Evolutionary conservation across 2,797 vertebrate genomes (phyloP).

Genomic region (Peromyscus eremicus): DNA sequence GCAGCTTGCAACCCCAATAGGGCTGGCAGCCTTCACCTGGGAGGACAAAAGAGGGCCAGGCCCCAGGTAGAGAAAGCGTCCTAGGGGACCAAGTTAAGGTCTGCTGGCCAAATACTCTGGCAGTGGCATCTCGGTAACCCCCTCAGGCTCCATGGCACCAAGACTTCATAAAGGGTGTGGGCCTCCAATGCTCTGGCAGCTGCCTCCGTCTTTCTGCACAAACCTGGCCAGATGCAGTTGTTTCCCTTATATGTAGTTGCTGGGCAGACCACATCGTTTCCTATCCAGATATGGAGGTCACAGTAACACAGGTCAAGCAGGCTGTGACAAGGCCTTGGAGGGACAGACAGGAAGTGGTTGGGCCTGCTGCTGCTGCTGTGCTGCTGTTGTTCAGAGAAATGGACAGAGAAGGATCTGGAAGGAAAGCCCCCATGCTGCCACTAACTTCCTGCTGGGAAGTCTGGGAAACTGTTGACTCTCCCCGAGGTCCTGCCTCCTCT

Average conservation of each 20-base stretch:
- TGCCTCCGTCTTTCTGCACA: not conserved
- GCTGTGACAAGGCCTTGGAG: not conserved
- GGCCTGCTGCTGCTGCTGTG: not conserved
- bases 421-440: not conserved
- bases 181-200: no score
- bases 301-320: not conserved
- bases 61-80: not conserved
- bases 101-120: not conserved
- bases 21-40: no score
- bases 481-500: not conserved
- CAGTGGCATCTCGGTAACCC: not conserved
- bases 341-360: not conserved
- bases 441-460: not conserved
- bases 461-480: not conserved
- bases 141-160: not conserved
- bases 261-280: not conserved
- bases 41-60: not conserved
- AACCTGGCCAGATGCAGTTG: not conserved
- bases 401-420: not conserved
- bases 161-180: accelerated
- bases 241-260: not conserved
- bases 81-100: not conserved
- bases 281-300: constrained; percentile 24
- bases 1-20: not conserved
- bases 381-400: not conserved